phyloP scores from a whole-genome alignment of 1,140 invertebrate species.

The Tetramorium simillimum region DNA sequence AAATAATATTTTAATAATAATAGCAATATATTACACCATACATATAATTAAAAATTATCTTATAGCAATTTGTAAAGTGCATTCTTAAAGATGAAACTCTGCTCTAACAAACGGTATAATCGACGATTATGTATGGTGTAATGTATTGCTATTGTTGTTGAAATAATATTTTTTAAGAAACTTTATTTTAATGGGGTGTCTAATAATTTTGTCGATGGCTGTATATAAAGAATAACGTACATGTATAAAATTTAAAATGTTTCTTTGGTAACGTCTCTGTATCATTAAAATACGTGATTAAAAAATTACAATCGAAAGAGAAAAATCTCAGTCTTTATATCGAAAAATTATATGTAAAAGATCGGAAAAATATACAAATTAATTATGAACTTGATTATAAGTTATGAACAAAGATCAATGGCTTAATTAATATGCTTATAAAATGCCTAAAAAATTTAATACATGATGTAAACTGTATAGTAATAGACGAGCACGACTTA shows the following conservation, averaged over 20 bases:
- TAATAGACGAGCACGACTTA: background rate
- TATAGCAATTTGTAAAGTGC: too few species aligned
- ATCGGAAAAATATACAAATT: constrained; percentile 16
- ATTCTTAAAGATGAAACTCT: too few species aligned
- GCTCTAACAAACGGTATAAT: too few species aligned
- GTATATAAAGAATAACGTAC: constrained; percentile 7
- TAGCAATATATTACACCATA: too few species aligned
- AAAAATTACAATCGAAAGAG: constrained; percentile 16
- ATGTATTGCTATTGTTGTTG: too few species aligned
- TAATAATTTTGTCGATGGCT: too few species aligned
- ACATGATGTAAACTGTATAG: background rate
- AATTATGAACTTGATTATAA: background rate
- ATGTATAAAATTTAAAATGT: constrained; percentile 59
- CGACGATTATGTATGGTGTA: too few species aligned
- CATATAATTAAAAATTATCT: too few species aligned
- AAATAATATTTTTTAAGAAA: too few species aligned
- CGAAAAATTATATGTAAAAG: background rate
- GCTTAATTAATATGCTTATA: background rate
- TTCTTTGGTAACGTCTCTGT: constrained; percentile 60
- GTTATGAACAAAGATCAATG: constrained; percentile 42
- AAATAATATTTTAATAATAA: too few species aligned
- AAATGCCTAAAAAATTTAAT: constrained; percentile 4
- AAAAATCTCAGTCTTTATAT: constrained; percentile 1
- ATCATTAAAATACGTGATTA: constrained; percentile 12
- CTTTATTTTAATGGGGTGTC: too few species aligned